Evolutionary conservation across 2,888 invertebrate species (phyloP).

Genomic region (Agrotis clavis): DNA sequence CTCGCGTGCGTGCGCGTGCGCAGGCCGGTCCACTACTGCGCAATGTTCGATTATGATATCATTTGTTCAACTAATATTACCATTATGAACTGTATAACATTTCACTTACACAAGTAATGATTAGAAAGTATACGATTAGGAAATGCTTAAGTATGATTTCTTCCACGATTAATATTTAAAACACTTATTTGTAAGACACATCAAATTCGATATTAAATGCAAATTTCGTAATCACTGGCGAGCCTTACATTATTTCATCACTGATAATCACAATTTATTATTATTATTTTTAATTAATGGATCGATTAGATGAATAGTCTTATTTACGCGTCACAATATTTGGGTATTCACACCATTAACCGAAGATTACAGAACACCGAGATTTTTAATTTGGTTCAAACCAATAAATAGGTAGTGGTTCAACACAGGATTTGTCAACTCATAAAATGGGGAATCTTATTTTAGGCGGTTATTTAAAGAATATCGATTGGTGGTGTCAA

Average conservation of each 20-base stretch:
- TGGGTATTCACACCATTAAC: not conserved
- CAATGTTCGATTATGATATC: conserved; percentile 24
- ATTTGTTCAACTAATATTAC: conserved; percentile 60
- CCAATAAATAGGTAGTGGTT: not conserved
- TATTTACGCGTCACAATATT: conserved; percentile 35
- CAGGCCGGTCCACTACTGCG: not conserved
- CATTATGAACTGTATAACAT: conserved; percentile 50
- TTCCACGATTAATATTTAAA: conserved; percentile 39
- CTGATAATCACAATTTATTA: conserved; percentile 52
- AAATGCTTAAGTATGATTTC: conserved; percentile 43
- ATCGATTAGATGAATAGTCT: conserved; percentile 46
- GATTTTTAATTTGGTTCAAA: too few relatives aligned
- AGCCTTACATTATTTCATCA: conserved; percentile 50
- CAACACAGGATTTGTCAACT: too few relatives aligned
- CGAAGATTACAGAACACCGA: not conserved
- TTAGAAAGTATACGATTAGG: conserved; percentile 38
- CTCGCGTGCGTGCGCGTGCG: not conserved
- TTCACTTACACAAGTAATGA: conserved; percentile 51
- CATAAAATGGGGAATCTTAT: not conserved
- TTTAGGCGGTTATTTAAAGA: not conserved
- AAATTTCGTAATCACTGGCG: conserved; percentile 56
- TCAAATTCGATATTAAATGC: conserved; percentile 58
- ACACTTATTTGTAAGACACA: conserved; percentile 61
- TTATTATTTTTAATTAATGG: conserved; percentile 33
- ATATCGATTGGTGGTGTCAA: not conserved